phyloP scores from a whole-genome alignment of 1,140 invertebrate species.

The Ceratitis capitata region DNA sequence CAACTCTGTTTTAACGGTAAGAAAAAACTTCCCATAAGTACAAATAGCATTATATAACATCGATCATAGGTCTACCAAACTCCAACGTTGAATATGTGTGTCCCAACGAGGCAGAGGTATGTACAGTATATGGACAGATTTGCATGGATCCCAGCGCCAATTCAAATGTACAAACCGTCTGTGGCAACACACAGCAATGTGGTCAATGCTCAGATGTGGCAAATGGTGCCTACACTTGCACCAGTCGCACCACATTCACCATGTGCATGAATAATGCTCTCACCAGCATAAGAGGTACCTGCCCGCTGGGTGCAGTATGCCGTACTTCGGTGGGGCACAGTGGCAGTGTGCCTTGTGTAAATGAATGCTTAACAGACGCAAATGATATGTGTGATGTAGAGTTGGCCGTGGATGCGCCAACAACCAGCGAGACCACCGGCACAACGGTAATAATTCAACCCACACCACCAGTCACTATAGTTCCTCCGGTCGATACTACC shows the following conservation, averaged over 20 bases:
- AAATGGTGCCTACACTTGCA: constrained; percentile 48
- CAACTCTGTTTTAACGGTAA: constrained; percentile 52
- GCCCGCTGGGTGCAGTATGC: constrained; percentile 43
- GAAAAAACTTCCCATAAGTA: background rate
- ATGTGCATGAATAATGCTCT: constrained; percentile 17
- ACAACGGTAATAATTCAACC: constrained; percentile 23
- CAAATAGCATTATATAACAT: background rate
- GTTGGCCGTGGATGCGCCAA: constrained; percentile 17
- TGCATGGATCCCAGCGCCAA: constrained; percentile 42
- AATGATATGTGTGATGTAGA: constrained; percentile 48
- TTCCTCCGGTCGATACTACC: background rate
- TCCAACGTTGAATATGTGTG: background rate
- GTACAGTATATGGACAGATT: constrained; percentile 42
- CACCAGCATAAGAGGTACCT: constrained; percentile 17
- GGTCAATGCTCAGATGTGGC: constrained; percentile 39
- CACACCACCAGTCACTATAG: background rate
- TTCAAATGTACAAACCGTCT: background rate
- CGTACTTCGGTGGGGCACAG: background rate
- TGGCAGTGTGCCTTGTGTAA: constrained; percentile 45
- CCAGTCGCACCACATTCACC: constrained; percentile 49
- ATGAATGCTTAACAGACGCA: background rate
- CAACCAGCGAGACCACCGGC: background rate
- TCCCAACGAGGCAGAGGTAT: constrained; percentile 42
- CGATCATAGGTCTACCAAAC: background rate
- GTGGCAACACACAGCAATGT: constrained; percentile 50